Base-by-base conservation (phyloP, 2,888 invertebrate species). In the Orchestes rusci region DNA sequence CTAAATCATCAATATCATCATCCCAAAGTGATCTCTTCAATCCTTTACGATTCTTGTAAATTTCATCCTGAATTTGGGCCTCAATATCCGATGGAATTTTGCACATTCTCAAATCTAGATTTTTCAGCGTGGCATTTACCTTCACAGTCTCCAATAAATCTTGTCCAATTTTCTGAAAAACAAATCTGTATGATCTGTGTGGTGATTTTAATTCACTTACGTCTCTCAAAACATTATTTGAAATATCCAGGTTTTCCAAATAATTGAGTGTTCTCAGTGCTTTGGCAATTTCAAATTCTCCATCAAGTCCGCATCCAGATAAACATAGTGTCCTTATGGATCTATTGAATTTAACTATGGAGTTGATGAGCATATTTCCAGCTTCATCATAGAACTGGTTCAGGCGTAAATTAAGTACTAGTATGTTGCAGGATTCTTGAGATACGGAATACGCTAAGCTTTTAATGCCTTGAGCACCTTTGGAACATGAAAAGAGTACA, bases 181-280 rank as follows among this genome's bases (percentile, higher is more conserved):
- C n/a, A n/a, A n/a, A n/a, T n/a, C n/a, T n/a, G n/a, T n/a, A n/a
- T n/a, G n/a, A n/a, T n/a, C n/a, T n/a, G n/a, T n/a, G n/a, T n/a
- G n/a, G n/a, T n/a, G n/a, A n/a, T n/a, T n/a, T n/a, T n/a, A n/a
- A 20, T 31, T 27, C 29, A 30, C 56, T 56, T 53, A 64, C 72
- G 57, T 69, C 65, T n/a, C 68, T 69, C 29, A 66, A 46, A 13
- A 53, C 32, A 53, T 68, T 68, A 51, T 64, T 66, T 44, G 62
- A 60, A 36, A 67, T 47, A 55, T 66, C 61, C n/a, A 67, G 44
- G 35, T 52, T 43, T 45, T 60, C 53, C 36, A 68, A 52, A 18
- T 51, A 56, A 5, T 41, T 43, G 50, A 62, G 65, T 16, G 37
- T 45, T 40, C 51, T 51, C 5, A 68, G 47, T 51, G 59, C 55